phyloP scores from a whole-genome alignment of 2,113 vertebrate genomes.

The Oreochromis aureus region DNA sequence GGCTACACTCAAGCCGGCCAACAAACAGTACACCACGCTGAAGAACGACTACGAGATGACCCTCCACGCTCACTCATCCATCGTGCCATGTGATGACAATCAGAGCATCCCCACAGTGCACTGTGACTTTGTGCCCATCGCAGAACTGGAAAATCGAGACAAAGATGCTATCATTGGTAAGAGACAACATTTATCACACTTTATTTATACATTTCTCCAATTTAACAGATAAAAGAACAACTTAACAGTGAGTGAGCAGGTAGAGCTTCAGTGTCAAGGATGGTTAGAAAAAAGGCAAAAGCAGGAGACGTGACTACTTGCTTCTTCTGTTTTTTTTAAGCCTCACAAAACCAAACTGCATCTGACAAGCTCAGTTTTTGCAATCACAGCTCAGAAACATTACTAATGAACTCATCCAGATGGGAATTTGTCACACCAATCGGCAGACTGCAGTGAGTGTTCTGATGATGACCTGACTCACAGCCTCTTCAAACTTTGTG shows the following conservation, averaged over 20 bases:
- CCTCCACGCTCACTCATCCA: slow-evolving; percentile 77
- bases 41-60: slow-evolving; percentile 91
- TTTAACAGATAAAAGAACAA: not conserved
- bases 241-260: not conserved
- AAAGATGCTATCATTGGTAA: slow-evolving; percentile 84
- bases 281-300: not conserved
- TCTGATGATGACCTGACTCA: not conserved
- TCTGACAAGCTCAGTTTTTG: not conserved
- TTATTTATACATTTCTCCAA: not conserved
- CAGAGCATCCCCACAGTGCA: slow-evolving; percentile 76
- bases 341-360: not conserved
- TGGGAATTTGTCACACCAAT: not conserved
- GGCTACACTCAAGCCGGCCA: slow-evolving; percentile 82
- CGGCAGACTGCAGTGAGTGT: not conserved
- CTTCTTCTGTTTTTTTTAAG: not conserved
- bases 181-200: not conserved
- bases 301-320: not conserved
- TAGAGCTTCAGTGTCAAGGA: not conserved
- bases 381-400: not conserved
- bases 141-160: slow-evolving; percentile 76
- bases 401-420: not conserved
- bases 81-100: slow-evolving; percentile 77
- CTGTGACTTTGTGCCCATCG: slow-evolving; percentile 82
- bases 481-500: not conserved
- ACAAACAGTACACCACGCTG: slow-evolving; percentile 83